Evolutionary conservation across 2,113 vertebrate genomes (phyloP).

Genomic region (Corydoras sp.): DNA sequence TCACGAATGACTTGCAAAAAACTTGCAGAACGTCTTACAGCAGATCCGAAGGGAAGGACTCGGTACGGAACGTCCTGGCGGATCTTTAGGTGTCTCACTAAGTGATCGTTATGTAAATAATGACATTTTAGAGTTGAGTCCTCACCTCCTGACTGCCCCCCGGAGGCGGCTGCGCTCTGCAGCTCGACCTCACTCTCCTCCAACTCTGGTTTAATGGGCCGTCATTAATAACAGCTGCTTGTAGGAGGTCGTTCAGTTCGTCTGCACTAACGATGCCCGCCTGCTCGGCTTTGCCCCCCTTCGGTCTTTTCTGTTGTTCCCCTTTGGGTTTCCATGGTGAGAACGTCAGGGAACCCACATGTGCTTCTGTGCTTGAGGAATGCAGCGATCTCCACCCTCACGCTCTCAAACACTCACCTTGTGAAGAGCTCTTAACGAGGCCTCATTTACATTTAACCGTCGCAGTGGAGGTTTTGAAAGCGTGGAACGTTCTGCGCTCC

Average conservation of each 20-base stretch:
- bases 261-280: conserved; percentile 35
- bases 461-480: conserved; percentile 2
- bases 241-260: conserved; percentile 19
- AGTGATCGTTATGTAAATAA: too few relatives aligned
- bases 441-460: conserved; percentile 34
- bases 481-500: background rate
- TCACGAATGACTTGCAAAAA: too few relatives aligned
- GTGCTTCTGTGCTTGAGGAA: conserved; percentile 18
- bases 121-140: too few relatives aligned
- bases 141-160: too few relatives aligned
- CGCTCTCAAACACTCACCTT: conserved; percentile 26
- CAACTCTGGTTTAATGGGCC: background rate
- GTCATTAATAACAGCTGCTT: conserved; percentile 29
- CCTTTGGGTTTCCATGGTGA: conserved; percentile 40
- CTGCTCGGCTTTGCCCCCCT: conserved; percentile 34
- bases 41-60: too few relatives aligned
- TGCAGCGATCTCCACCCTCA: conserved; percentile 19
- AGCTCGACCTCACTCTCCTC: background rate
- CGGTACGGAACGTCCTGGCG: too few relatives aligned
- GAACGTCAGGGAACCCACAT: conserved; percentile 4
- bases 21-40: too few relatives aligned
- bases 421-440: conserved; percentile 17
- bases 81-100: too few relatives aligned
- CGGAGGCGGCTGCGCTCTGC: too few relatives aligned
- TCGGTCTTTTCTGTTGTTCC: conserved; percentile 35